Evolutionary conservation across 1,140 invertebrate species (phyloP).

Genomic region (Adoxophyes honmai): DNA sequence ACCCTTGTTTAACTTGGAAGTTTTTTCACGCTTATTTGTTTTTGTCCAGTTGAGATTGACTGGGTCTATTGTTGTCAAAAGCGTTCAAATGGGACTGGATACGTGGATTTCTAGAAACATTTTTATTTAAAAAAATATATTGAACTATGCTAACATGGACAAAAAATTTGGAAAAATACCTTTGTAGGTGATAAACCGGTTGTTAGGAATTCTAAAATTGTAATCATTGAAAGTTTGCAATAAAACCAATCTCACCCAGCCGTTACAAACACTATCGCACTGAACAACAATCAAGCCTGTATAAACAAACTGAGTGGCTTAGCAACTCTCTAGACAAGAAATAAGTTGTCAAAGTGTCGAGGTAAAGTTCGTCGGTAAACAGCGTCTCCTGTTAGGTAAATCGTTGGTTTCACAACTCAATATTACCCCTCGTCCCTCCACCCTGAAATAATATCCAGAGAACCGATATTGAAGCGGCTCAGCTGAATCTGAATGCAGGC

Average conservation of each 20-base stretch:
- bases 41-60: too few relatives aligned
- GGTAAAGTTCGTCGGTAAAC: slow-evolving; percentile 66
- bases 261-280: slow-evolving; percentile 41
- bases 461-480: slow-evolving; percentile 62
- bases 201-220: too few relatives aligned
- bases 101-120: too few relatives aligned
- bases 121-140: too few relatives aligned
- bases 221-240: neutral
- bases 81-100: too few relatives aligned
- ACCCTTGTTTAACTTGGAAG: slow-evolving; percentile 31
- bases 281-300: slow-evolving; percentile 58
- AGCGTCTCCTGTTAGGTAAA: slow-evolving; percentile 69
- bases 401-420: slow-evolving; percentile 71
- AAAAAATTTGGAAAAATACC: too few relatives aligned
- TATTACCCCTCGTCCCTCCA: slow-evolving; percentile 53
- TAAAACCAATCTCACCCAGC: slow-evolving; percentile 24
- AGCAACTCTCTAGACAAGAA: slow-evolving; percentile 69
- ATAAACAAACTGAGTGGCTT: slow-evolving; percentile 62
- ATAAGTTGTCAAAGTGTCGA: slow-evolving; percentile 76
- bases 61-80: too few relatives aligned
- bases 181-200: too few relatives aligned
- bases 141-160: too few relatives aligned
- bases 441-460: slow-evolving; percentile 69
- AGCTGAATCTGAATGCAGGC: slow-evolving; percentile 55
- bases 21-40: too few relatives aligned